phyloP scores from a whole-genome alignment of 2,113 vertebrate genomes.

The Sylvietta virens region DNA sequence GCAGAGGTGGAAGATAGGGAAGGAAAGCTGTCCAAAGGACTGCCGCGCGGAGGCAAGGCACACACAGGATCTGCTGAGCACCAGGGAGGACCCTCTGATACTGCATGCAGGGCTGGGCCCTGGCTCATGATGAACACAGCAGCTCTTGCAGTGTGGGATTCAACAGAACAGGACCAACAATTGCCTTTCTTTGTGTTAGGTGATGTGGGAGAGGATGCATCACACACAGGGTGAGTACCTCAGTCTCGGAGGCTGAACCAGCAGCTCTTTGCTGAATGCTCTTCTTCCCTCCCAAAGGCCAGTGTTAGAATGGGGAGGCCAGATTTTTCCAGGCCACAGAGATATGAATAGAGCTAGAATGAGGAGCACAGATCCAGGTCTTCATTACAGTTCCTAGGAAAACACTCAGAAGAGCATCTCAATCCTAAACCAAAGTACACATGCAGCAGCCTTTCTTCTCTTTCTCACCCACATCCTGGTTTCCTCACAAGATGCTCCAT shows the following conservation, averaged over 20 bases:
- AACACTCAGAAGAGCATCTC: background rate
- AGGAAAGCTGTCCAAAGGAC: background rate
- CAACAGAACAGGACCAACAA: background rate
- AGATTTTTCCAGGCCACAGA: background rate
- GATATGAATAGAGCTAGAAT: background rate
- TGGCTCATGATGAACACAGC: accelerated
- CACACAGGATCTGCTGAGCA: background rate
- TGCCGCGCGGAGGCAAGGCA: background rate
- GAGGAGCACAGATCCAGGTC: background rate
- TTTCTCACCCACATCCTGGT: background rate
- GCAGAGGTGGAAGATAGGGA: background rate
- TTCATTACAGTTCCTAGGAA: background rate
- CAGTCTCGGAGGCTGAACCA: background rate
- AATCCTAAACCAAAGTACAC: background rate
- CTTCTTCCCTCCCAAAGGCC: background rate
- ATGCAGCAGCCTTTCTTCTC: background rate
- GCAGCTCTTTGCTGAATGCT: background rate
- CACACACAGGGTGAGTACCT: background rate
- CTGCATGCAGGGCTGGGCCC: accelerated
- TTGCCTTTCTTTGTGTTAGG: background rate
- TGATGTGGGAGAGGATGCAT: background rate
- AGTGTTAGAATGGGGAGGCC: background rate
- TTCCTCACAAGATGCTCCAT: background rate
- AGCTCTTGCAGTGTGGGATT: background rate
- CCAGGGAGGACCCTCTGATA: background rate